Evolutionary conservation across 2,113 vertebrate species (phyloP), one percentile per base, ranked within the genome.

Genomic region (Prionailurus viverrinus): DNA sequence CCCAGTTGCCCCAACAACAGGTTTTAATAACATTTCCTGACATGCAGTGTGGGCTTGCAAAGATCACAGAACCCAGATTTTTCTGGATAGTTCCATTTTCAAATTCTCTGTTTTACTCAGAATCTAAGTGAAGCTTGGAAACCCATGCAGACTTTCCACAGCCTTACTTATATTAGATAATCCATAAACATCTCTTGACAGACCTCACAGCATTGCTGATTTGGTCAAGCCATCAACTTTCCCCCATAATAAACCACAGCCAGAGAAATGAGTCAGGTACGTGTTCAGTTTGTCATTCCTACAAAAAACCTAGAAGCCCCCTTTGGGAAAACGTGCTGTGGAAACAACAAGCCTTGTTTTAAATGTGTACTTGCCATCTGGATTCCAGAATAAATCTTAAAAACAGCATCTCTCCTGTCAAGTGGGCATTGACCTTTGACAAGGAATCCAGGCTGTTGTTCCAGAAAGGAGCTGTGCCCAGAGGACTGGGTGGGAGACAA

Each of bases 291-390:
- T 95, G 48, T n/a, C 61, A 82, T 86, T 93, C 16, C 55, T 95
- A 29, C 53, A 39, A 71, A 71, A 79, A 81, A 13, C 5, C 1
- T 4, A 80, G 41, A 94, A 12, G 4, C 3, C 16, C 7, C 2
- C 29, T 87, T 86, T 86, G 48, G 48, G 51, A 83, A 94, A 80
- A 41, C 0, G 3, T 84, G 51, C 45, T 86, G 2, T 93, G 4
- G 27, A 95, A 95, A 85, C 39, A 95, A 58, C 12, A 92, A 92
- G n/a, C 0, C 83, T 89, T 71, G 11, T 83, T 94, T n/a, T 80
- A 87, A 92, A 84, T 51, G 29, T 78, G 21, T 65, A 10, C 48
- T 68, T 71, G 45, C 39, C 61, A 36, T 65, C 71, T 65, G 68
- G 25, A 79, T 76, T 39, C 36, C 29, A 55, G 41, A 83, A 86